Evolutionary conservation across 2,888 invertebrate genomes (phyloP), one percentile per base, ranked within the genome.

Genomic region (Bunonema sp.): DNA sequence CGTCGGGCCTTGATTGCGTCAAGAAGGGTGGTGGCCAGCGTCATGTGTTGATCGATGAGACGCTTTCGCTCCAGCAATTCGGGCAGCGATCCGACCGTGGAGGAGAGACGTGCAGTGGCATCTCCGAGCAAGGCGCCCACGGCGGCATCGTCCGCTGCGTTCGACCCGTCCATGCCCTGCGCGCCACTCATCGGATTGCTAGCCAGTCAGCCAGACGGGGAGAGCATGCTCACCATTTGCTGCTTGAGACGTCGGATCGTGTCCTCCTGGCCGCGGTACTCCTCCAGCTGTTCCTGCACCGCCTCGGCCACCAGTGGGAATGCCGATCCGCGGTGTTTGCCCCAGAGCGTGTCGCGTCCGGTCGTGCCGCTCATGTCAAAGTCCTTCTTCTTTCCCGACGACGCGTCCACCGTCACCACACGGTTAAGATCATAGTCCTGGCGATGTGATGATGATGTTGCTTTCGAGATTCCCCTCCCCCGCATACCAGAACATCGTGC

Each of bases 1-100:
- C 91, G 80, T 23, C 55, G 56, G 69, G 79, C 81, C 80, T 72
- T 77, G 35, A 77, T 76, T 37, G 72, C 70, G 30, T 75, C 73
- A 8, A 77, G 62, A 16, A 77, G 62, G 16, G 74, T 71, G 26
- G 93, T 97, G 2, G 97, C 97, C 49, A 97, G 82, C 52, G 88
- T 91, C 20, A 89, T 97, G 70, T 99, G 97, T 84, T 91, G 86
- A 68, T 97, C 97, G 57, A 99, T 88, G 12, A 93, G 77, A 29
- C 50, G 77, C 70, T 99, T 97, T 76, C 85, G 88, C 71, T 93
- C 93, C 71, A 97, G 78, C 21, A 99, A 76, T 68, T 91, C 89
- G 0, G 97, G 97, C 59, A 99, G 74, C 0, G 88, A 89, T 70
- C 70, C 60, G 7, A 97, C 88, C 19, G 93, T 91, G 45, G 80